Evolutionary conservation across 2,113 vertebrate genomes (phyloP).

Genomic region (Phasianus colchicus): DNA sequence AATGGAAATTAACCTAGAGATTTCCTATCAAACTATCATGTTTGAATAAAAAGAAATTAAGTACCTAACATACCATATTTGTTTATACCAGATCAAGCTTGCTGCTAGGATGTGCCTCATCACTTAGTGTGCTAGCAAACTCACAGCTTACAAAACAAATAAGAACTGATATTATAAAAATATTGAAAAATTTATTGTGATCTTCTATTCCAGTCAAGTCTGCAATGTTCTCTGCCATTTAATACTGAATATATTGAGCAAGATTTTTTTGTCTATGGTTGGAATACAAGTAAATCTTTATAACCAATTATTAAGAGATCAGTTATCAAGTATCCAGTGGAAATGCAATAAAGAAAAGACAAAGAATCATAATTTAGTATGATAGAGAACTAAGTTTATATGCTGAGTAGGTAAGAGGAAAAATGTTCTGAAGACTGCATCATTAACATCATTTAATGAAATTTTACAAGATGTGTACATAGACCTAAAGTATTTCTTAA

Average conservation of each 20-base stretch:
- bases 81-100: not conserved
- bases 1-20: not conserved
- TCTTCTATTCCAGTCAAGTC: not conserved
- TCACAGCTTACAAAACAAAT: not conserved
- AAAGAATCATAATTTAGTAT: not conserved
- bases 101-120: not conserved
- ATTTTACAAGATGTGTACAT: not conserved
- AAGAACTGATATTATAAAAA: not conserved
- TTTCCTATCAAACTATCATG: not conserved
- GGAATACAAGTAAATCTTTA: not conserved
- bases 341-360: not conserved
- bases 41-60: not conserved
- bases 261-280: not conserved
- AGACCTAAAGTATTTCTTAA: not conserved
- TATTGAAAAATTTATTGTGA: not conserved
- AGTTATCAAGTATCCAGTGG: not conserved
- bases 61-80: not conserved
- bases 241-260: not conserved
- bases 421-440: not conserved
- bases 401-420: not conserved
- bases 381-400: not conserved
- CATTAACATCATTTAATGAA: not conserved
- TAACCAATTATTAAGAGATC: not conserved
- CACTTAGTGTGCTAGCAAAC: not conserved
- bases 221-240: not conserved